Evolutionary conservation across 2,888 invertebrate species (phyloP), one percentile per base, ranked within the genome.

Genomic region (Agonopterix heracliana): DNA sequence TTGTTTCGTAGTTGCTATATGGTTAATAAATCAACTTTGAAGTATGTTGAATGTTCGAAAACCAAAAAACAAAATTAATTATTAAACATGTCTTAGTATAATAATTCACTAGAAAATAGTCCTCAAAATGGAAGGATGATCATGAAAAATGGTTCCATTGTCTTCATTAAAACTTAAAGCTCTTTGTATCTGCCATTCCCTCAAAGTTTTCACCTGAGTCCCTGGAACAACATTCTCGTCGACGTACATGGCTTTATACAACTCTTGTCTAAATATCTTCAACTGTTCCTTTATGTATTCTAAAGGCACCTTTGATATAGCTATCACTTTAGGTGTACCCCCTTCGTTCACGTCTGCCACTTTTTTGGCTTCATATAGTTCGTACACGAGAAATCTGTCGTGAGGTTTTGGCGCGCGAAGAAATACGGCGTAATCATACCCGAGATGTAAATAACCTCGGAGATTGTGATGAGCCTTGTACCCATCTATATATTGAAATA

Each of bases 181-280:
- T 45, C 61, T 68, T 3, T 74, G 69, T 54, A 87, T 78, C 57
- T 86, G 87, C 87, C 87, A 86, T 57, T 87, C 87, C 42, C 81
- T 70, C 38, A 86, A 47, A 0, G 80, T 82, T 49, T 67, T 71
- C n/a, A 84, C 75, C 54, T 69, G 64, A 1, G 78, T 81, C 1
- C 87, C 87, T 0, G 87, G 87, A 0, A 87, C 64, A 1, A 71
- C 56, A 45, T 75, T 72, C 3, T 68, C 59, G 49, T 83, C 69
- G 0, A 72, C 59, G 56, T 82, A 81, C 51, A 81, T 86, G 0
- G 82, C 70, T 41, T 61, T 70, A 47, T 77, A 75, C 7, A 87
- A 48, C 45, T 87, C 87, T 8, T 60, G 52, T 47, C 74, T 68
- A 41, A 68, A 86, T 1, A 56, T 61, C 46, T 64, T 71, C 1